Evolutionary conservation across 2,113 vertebrate genomes (phyloP).

Genomic region (Cranoglanis bouderius): DNA sequence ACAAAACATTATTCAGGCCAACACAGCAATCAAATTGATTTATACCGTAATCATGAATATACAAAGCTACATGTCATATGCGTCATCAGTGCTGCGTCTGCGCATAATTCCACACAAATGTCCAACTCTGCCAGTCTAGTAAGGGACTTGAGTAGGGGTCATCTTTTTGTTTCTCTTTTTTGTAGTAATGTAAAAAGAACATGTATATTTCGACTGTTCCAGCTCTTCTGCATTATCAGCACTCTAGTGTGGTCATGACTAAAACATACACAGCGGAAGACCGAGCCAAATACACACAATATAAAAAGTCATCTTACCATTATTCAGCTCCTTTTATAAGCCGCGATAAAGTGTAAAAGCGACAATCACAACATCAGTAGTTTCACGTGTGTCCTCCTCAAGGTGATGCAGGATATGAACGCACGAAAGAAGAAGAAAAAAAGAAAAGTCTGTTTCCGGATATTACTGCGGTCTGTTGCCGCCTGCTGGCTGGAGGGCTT

Average conservation of each 20-base stretch:
- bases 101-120: neutral
- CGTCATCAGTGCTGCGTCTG: neutral
- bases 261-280: neutral
- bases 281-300: neutral
- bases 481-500: constrained; percentile 44
- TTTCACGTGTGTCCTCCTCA: constrained; percentile 61
- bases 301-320: constrained; percentile 60
- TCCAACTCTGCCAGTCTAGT: too few species aligned
- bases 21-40: neutral
- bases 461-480: constrained; percentile 29
- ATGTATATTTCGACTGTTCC: neutral
- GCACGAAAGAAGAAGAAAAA: neutral
- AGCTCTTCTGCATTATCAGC: neutral
- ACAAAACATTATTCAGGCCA: neutral
- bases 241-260: neutral
- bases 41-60: neutral
- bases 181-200: neutral
- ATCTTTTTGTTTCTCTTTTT: neutral
- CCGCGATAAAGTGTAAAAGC: neutral
- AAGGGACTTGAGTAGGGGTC: neutral
- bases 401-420: constrained; percentile 59
- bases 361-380: neutral
- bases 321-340: neutral
- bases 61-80: neutral
- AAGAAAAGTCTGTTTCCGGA: neutral